phyloP scores from a whole-genome alignment of 2,797 vertebrate genomes.

The Scarus forsteni region DNA sequence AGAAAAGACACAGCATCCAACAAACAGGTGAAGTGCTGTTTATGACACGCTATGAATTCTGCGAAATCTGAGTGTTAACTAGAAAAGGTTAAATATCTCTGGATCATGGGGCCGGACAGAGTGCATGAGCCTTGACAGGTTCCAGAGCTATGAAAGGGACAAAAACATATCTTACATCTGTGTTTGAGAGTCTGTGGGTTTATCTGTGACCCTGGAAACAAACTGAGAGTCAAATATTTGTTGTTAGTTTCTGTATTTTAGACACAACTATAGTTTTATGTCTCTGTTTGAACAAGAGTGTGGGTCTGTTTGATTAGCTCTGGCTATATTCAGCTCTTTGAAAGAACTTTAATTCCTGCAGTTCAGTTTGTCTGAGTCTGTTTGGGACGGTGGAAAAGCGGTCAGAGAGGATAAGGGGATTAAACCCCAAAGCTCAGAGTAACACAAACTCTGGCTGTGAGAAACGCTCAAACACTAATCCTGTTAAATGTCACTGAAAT shows the following conservation, averaged over 20 bases:
- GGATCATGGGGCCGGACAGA: too few species aligned
- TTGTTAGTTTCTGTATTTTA: slow-evolving; percentile 36
- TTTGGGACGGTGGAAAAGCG: slow-evolving; percentile 37
- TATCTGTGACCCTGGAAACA: slow-evolving; percentile 33
- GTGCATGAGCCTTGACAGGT: too few species aligned
- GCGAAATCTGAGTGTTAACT: too few species aligned
- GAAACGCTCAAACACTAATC: slow-evolving; percentile 39
- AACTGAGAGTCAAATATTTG: slow-evolving; percentile 62
- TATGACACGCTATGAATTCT: too few species aligned
- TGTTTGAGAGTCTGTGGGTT: slow-evolving; percentile 1
- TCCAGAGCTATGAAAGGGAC: too few species aligned
- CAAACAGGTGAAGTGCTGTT: too few species aligned
- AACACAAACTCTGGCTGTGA: slow-evolving; percentile 36
- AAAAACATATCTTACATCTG: too few species aligned
- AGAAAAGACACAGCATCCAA: too few species aligned
- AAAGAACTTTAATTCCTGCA: slow-evolving; percentile 9
- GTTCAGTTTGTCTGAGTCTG: slow-evolving; percentile 32
- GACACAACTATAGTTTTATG: slow-evolving; percentile 9
- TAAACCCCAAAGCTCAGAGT: slow-evolving; percentile 31
- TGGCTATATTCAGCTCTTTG: slow-evolving; percentile 44
- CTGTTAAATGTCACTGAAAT: slow-evolving; percentile 44
- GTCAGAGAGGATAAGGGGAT: slow-evolving; percentile 54
- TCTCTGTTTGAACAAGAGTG: slow-evolving; percentile 14
- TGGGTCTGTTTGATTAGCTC: slow-evolving; percentile 38
- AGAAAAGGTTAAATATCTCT: too few species aligned